Percentiles rank a stretch among this genome's conserved stretches.
Conservation (phyloP, 92 coral and sea anemone genomes). For the Galaxea fascicularis region DNA sequence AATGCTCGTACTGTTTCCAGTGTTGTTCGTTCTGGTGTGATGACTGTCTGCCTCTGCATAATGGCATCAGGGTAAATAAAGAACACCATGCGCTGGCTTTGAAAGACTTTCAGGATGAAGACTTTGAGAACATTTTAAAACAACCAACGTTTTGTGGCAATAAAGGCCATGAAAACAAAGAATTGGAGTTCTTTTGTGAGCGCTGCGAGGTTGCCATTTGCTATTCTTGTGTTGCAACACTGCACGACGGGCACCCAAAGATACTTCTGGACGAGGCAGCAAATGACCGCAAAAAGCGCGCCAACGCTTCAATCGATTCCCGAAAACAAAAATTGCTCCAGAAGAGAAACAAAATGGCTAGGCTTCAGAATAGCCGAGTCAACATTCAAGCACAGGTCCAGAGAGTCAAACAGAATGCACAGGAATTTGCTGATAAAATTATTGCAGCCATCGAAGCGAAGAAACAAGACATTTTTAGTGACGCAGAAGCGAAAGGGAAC, state of each 20-base stretch:
- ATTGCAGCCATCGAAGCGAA: background rate
- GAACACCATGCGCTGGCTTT: slow-evolving; percentile 25
- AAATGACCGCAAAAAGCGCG: background rate
- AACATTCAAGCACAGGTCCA: background rate
- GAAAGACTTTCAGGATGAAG: slow-evolving; percentile 32
- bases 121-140: slow-evolving; percentile 1
- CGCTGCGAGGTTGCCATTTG: slow-evolving; percentile 4
- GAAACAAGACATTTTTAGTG: background rate
- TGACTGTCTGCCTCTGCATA: slow-evolving; percentile 1
- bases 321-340: background rate
- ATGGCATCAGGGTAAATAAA: slow-evolving; percentile 4
- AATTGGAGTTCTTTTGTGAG: slow-evolving; percentile 22
- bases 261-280: background rate
- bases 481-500: background rate
- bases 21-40: slow-evolving; percentile 32
- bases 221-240: slow-evolving; percentile 6
- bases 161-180: background rate
- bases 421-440: slow-evolving; percentile 4
- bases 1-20: slow-evolving; percentile 20
- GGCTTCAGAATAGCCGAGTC: background rate
- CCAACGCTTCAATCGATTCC: background rate
- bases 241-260: slow-evolving; percentile 12
- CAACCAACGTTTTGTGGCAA: slow-evolving; percentile 17
- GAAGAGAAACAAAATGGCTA: background rate
- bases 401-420: background rate